A percentile compares a stretch with the other conserved stretches of the same genome.
Evolutionary conservation across 2,797 vertebrate species (phyloP).

Genomic region (Pseudochaenichthys georgianus): DNA sequence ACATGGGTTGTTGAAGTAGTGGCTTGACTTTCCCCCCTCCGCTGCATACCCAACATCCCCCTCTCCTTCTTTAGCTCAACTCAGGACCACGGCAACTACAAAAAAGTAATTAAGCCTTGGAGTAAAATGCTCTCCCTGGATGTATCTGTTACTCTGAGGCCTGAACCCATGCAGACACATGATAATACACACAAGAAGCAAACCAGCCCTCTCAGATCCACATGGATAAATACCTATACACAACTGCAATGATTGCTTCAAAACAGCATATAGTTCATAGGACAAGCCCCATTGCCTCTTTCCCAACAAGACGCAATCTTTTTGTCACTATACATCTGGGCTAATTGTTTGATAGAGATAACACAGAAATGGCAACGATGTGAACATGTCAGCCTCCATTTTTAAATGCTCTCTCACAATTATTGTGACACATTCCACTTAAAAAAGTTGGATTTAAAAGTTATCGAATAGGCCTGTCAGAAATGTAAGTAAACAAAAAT

Average conservation of each 20-base stretch:
- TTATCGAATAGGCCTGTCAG: no score
- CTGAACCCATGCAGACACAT: slow-evolving; percentile 6
- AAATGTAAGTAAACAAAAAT: no score
- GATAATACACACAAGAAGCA: not conserved
- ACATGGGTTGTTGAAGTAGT: slow-evolving; percentile 75
- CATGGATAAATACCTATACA: not conserved
- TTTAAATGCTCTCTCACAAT: not conserved
- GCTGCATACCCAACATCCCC: slow-evolving; percentile 24
- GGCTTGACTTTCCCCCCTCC: slow-evolving; percentile 51
- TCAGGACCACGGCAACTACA: slow-evolving; percentile 56
- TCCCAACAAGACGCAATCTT: not conserved
- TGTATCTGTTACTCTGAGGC: slow-evolving; percentile 49
- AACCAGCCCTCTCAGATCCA: not conserved
- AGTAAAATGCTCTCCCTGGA: slow-evolving; percentile 59
- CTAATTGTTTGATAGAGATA: slow-evolving; percentile 12
- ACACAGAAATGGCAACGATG: not conserved
- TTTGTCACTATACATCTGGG: not conserved
- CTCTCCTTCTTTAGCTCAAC: slow-evolving; percentile 41
- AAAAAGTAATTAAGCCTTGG: slow-evolving; percentile 60
- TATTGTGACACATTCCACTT: not conserved
- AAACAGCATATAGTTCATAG: slow-evolving; percentile 23
- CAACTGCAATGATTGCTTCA: not conserved
- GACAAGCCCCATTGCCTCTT: slow-evolving; percentile 2
- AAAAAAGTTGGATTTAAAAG: no score
- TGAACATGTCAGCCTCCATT: not conserved